Evolutionary conservation across 1,140 invertebrate genomes (phyloP), one percentile per base, ranked within the genome.

Genomic region (Orius insidiosus): DNA sequence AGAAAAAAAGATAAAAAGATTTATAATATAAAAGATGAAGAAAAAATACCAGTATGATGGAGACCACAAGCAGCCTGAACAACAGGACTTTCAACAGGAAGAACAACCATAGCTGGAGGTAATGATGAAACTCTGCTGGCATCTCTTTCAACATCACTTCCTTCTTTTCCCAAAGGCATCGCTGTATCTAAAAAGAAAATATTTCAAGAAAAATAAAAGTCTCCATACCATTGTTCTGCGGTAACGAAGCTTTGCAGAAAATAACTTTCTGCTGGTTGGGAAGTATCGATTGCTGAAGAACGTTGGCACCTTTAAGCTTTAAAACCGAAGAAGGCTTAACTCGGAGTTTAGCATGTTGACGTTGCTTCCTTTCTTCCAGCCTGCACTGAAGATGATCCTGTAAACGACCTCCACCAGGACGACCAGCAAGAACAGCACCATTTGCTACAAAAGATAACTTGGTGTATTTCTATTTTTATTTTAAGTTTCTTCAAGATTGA

Each of bases 41-140:
- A 39, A 36, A 11, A 16, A 45, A 54, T 59, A 75, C 72, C 69
- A 49, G 85, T 86, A 57, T 95, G 90, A 62, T 94, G 87, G 37
- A 93, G 67, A 6, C 90, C 90, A 64, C 85, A 90, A 2, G 85
- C 74, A 14, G 94, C 75, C 62, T 90, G 82, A 18, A 77, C 66
- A 33, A 87, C 78, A 3, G 80, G 75, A 62, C 68, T 80, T 48
- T 68, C 74, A 53, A 60, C 75, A 47, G 60, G 77, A 38, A 92
- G 60, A 41, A 69, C 64, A 10, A 92, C 68, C 54, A 75, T 71
- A 3, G 80, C 80, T 11, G 88, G 88, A 38, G 86, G 75, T 45
- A 93, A 64, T 52, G 75, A 78, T n/a, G 75, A 73, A 47, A 85
- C 70, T 56, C 76, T 68, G 13, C 72, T 65, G 5, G 71, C 67